These are phyloP conservation scores for Phataginus tetradactyla DNA, from an alignment of 2,797 vertebrate genomes.

Conservation along the genomic window DNA sequence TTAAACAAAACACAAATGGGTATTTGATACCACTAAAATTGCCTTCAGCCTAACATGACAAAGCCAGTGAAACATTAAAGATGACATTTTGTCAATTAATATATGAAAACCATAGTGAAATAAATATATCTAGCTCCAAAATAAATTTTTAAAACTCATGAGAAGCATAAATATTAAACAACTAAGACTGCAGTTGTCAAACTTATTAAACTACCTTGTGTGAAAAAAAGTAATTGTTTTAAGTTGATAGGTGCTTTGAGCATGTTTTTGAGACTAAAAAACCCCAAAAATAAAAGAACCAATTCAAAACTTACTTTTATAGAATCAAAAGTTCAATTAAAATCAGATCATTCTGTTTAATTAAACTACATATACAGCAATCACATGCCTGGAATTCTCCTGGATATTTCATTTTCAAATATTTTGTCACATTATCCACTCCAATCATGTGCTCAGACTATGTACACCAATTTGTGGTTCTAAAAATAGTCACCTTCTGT, in stretches of 20 bases:
- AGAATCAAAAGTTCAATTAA: not conserved
- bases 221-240: conserved; percentile 28
- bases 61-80: conserved; percentile 53
- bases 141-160: conserved; percentile 51
- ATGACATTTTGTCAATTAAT: not conserved
- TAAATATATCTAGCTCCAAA: conserved; percentile 43
- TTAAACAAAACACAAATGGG: conserved; percentile 44
- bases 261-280: conserved; percentile 31
- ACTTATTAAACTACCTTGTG: not conserved
- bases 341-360: too few relatives aligned
- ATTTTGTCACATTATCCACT: not conserved
- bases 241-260: not conserved
- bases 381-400: not conserved
- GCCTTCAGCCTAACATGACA: not conserved
- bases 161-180: not conserved
- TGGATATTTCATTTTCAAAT: not conserved
- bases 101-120: conserved; percentile 25
- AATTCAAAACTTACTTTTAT: conserved; percentile 31
- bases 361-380: not conserved
- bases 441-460: not conserved
- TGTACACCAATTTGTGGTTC: not conserved
- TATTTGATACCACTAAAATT: conserved; percentile 44
- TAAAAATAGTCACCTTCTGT: not conserved
- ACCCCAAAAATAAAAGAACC: not conserved
- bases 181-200: not conserved